phyloP scores from a whole-genome alignment of 2,113 vertebrate species.

The Rousettus leschenaultii region DNA sequence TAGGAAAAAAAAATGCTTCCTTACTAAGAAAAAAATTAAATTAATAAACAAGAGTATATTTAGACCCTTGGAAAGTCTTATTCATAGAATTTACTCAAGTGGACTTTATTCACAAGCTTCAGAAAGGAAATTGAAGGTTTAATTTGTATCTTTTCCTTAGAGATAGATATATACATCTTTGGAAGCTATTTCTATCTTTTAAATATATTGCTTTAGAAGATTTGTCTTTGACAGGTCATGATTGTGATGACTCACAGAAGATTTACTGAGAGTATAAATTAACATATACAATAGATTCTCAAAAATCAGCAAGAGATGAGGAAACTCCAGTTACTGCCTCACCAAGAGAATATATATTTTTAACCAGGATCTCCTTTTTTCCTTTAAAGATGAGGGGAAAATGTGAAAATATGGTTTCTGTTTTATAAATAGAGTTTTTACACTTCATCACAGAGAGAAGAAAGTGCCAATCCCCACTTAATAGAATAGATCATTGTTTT shows the following conservation, averaged over 20 bases:
- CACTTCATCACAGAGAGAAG: background rate
- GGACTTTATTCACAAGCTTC: slow-evolving; percentile 5
- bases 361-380: background rate
- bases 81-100: background rate
- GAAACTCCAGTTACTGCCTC: background rate
- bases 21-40: background rate
- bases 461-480: background rate
- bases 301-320: background rate
- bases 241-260: background rate
- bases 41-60: background rate
- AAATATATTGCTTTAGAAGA: background rate
- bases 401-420: background rate
- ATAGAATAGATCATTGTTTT: background rate
- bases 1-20: background rate
- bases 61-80: background rate
- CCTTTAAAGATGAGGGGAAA: background rate
- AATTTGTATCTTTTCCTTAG: slow-evolving; percentile 13
- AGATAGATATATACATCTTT: background rate
- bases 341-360: background rate
- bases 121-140: slow-evolving; percentile 10
- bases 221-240: slow-evolving; percentile 14
- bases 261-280: background rate
- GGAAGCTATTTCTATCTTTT: slow-evolving; percentile 10
- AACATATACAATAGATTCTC: background rate
- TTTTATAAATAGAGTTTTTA: background rate